Evolutionary conservation across 2,888 invertebrate genomes (phyloP).

Genomic region (Cyclophora punctaria): DNA sequence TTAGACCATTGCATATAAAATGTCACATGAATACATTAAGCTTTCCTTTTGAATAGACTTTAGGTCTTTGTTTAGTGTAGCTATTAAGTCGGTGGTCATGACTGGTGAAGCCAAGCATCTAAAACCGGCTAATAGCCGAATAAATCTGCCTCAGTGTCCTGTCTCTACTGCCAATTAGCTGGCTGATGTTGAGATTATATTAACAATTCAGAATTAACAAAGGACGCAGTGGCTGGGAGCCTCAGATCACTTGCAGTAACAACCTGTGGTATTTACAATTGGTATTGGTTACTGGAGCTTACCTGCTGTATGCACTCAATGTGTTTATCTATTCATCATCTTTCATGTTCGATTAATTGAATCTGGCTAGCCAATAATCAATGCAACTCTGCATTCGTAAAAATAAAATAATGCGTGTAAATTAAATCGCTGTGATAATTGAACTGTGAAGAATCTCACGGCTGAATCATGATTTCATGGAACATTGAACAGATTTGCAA

Average conservation of each 20-base stretch:
- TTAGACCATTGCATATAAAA: too few relatives aligned
- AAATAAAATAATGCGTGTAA: slow-evolving; percentile 22
- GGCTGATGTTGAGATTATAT: slow-evolving; percentile 46
- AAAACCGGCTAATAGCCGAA: slow-evolving; percentile 39
- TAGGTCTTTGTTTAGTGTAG: slow-evolving; percentile 1
- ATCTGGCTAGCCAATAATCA: too few relatives aligned
- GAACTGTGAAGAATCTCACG: slow-evolving; percentile 15
- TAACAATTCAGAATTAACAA: slow-evolving; percentile 55
- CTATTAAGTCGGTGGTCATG: slow-evolving; percentile 14
- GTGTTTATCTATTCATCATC: too few relatives aligned
- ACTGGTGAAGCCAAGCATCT: slow-evolving; percentile 15
- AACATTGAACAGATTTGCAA: slow-evolving; percentile 12
- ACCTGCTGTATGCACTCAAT: too few relatives aligned
- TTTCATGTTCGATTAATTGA: too few relatives aligned
- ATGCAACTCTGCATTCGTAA: slow-evolving; percentile 19
- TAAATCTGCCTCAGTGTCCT: slow-evolving; percentile 44
- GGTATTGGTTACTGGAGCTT: too few relatives aligned
- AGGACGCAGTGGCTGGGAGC: too few relatives aligned
- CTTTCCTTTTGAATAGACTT: too few relatives aligned
- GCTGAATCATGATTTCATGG: slow-evolving; percentile 20
- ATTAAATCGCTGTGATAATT: slow-evolving; percentile 16
- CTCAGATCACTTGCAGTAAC: too few relatives aligned
- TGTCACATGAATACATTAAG: too few relatives aligned
- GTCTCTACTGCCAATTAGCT: slow-evolving; percentile 55
- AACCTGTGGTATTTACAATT: too few relatives aligned